Evolutionary conservation across 1,140 invertebrate genomes (phyloP), one percentile per base, ranked within the genome.

Genomic region (Orchestia grillus): DNA sequence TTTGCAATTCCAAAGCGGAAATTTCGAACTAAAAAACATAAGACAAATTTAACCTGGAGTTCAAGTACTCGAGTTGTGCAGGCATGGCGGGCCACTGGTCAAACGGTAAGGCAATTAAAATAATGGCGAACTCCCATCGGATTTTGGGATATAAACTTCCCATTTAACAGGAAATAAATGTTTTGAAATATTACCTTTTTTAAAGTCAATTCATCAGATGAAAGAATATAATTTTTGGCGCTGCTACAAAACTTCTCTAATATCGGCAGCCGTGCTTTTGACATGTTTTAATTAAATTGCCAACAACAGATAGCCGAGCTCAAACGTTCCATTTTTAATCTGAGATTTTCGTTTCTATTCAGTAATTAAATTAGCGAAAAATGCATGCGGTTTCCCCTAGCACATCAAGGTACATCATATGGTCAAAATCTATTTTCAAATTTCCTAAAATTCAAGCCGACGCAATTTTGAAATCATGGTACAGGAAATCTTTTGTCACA

Each of bases 231-330:
- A 42, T 91, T 91, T 91, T 42, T 91, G 15, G 0, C 41, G 88
- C 36, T 36, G 44, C 6, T 43, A 43, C 88, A 43, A 42, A 91
- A 91, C 3, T 91, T 43, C 11, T 4, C 3, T 91, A n/a, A 43
- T 91, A 91, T 91, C 41, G 88, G 88, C 41, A 91, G 28, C 88
- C 16, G 15, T 94, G 92, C 92, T 28, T 40, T 16, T 94, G 92
- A 94, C 92, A 45, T 44, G 36, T 47, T 94, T 94, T 94, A 94
- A 94, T 94, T 94, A 94, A 45, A 16, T 94, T 94, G 92, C 92
- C 92, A 94, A n/a, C 92, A 44, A 47, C 92, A 94, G 92, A 94
- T 94, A 94, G 11, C 44, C 43, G 92, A 40, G 16, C 43, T 94
- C 36, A 94, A 94, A 36, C 36, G 8, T 94, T 8, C 43, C 6